A percentile compares a stretch with the other conserved stretches of the same genome.
Evolutionary conservation across 2,797 vertebrate species (phyloP).

Genomic region (Ceyx erithaca): DNA sequence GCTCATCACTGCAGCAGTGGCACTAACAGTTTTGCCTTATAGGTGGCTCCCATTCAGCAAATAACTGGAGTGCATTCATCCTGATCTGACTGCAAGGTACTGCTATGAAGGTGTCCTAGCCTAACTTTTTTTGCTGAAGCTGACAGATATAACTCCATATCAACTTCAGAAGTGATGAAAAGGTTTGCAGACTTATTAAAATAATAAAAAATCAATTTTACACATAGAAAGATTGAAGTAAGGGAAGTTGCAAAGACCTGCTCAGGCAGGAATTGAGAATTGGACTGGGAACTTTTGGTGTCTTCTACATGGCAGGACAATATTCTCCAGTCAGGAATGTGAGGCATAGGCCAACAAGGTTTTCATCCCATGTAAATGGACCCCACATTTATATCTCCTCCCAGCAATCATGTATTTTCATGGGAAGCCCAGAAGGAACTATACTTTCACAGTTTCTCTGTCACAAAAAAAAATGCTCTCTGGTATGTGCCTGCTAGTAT

Average conservation of each 20-base stretch:
- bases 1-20: background rate
- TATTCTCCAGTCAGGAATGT: background rate
- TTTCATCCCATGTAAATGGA: background rate
- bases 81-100: background rate
- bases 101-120: background rate
- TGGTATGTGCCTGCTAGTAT: background rate
- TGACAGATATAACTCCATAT: background rate
- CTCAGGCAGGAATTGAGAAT: background rate
- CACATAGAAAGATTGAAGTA: background rate
- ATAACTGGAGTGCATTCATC: background rate
- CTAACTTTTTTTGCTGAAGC: background rate
- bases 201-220: background rate
- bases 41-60: background rate
- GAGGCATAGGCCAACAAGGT: background rate
- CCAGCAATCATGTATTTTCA: background rate
- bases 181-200: background rate
- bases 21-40: background rate
- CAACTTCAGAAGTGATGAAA: background rate
- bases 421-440: background rate
- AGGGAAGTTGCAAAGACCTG: background rate
- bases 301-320: background rate
- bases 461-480: background rate
- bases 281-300: background rate
- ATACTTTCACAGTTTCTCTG: background rate
- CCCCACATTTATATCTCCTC: background rate